phyloP scores from a whole-genome alignment of 1,140 invertebrate genomes.

The Aphaenogaster floridana region DNA sequence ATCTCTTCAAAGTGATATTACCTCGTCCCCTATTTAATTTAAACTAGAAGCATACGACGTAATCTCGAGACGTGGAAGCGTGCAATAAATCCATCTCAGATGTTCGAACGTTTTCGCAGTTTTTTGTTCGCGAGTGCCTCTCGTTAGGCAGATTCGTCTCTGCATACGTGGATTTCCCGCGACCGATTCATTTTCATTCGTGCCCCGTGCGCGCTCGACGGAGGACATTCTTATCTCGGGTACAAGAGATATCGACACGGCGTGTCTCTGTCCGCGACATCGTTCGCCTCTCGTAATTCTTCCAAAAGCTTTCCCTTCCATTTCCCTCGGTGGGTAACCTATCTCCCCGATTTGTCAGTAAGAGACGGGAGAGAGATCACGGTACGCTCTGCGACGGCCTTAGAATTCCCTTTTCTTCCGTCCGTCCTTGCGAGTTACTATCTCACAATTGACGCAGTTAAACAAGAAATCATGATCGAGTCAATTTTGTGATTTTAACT shows the following conservation, averaged over 20 bases:
- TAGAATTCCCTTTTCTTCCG: conserved; percentile 60
- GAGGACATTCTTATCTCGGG: conserved; percentile 71
- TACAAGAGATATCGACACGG: conserved; percentile 75
- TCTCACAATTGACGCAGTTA: conserved; percentile 26
- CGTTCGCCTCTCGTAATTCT: conserved; percentile 79
- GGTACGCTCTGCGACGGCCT: conserved; percentile 1
- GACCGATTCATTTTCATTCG: conserved; percentile 48
- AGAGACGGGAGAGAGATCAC: conserved; percentile 56
- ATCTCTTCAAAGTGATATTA: conserved; percentile 15
- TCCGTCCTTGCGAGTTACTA: conserved; percentile 29
- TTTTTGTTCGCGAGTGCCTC: conserved; percentile 3
- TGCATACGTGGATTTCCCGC: conserved; percentile 22
- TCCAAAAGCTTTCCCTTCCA: conserved; percentile 72
- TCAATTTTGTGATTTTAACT: conserved; percentile 37
- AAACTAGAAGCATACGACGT: not conserved
- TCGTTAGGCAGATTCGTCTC: conserved; percentile 47
- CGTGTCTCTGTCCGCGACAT: conserved; percentile 80
- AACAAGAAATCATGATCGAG: conserved; percentile 32
- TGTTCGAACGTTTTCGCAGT: conserved; percentile 18
- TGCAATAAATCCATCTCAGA: conserved; percentile 30
- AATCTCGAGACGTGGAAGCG: conserved; percentile 13
- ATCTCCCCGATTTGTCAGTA: conserved; percentile 81
- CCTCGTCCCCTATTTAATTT: conserved; percentile 34
- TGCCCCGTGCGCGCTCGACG: conserved; percentile 6
- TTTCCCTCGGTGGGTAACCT: conserved; percentile 74